Evolutionary conservation across 2,797 vertebrate species (phyloP).

Genomic region (Argyrosomus regius): DNA sequence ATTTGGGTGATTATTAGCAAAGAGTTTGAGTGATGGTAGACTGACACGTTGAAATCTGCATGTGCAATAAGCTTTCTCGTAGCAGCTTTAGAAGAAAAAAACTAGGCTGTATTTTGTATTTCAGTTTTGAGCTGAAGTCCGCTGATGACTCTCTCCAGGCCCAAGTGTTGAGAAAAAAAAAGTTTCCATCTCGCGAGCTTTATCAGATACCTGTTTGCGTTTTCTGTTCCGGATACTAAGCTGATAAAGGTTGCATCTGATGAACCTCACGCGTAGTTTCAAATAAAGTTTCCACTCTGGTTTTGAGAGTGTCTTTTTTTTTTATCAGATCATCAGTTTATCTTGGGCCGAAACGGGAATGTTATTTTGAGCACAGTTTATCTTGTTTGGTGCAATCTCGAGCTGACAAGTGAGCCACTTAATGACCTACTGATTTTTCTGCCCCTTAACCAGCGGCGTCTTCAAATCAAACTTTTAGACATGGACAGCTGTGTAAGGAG

Average conservation of each 20-base stretch:
- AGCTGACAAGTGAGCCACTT: not conserved
- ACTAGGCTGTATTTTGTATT: not conserved
- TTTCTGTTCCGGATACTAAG: not conserved
- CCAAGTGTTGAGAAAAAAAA: not conserved
- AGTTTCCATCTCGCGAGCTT: not conserved
- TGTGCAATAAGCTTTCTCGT: not conserved
- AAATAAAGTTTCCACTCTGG: not conserved
- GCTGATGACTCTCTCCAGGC: not conserved
- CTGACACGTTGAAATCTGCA: not conserved
- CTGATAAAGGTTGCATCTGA: not conserved
- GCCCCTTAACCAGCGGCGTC: conserved; percentile 1
- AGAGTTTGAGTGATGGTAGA: not conserved
- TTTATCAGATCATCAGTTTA: not conserved
- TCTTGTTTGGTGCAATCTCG: not conserved
- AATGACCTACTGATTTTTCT: conserved; percentile 18
- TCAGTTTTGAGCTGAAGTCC: not conserved
- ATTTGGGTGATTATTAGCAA: not conserved
- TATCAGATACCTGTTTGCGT: not conserved
- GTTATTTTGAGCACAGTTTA: not conserved
- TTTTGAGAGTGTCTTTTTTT: not conserved
- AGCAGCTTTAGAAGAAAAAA: not conserved
- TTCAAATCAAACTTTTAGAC: conserved; percentile 28
- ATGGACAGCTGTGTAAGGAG: conserved; percentile 31
- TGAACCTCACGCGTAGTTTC: not conserved
- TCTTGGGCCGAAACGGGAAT: not conserved